Evolutionary conservation across 2,797 vertebrate genomes (phyloP).

Genomic region (Urosaurus nigricauda): DNA sequence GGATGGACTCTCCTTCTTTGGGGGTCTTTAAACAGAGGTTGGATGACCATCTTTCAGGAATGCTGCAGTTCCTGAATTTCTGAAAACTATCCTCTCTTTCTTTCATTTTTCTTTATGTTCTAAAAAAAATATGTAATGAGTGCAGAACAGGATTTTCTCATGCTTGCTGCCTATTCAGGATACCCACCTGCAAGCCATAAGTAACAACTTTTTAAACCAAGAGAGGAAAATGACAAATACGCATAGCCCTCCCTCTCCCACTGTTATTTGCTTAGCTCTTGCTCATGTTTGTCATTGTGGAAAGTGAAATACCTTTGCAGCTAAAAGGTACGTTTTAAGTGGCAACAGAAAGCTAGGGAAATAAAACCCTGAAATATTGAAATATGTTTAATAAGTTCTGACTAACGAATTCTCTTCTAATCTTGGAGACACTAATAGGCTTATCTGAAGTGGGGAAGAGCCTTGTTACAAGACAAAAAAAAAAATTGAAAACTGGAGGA

Average conservation of each 20-base stretch:
- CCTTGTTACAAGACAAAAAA: background rate
- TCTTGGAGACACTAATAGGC: background rate
- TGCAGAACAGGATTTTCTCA: background rate
- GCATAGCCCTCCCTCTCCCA: no score
- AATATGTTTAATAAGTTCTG: slow-evolving; percentile 7
- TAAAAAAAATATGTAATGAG: background rate
- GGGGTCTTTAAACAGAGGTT: no score
- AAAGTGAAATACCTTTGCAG: slow-evolving; percentile 27
- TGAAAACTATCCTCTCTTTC: background rate
- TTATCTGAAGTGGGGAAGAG: background rate
- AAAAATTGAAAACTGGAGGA: background rate
- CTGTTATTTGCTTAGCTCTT: background rate
- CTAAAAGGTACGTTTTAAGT: background rate
- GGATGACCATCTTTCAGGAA: no score
- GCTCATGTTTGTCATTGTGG: background rate
- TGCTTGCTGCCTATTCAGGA: background rate
- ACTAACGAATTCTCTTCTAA: slow-evolving; percentile 2
- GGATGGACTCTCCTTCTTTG: no score
- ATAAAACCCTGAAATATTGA: slow-evolving; percentile 24
- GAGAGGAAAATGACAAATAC: background rate
- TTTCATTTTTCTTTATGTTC: background rate
- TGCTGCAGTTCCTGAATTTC: no score
- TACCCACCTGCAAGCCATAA: background rate
- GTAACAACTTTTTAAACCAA: background rate
- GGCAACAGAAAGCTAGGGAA: background rate